These are phyloP conservation scores for Chaetodon trifascialis DNA, from an alignment of 2,113 vertebrate species.

Conservation along the genomic window DNA sequence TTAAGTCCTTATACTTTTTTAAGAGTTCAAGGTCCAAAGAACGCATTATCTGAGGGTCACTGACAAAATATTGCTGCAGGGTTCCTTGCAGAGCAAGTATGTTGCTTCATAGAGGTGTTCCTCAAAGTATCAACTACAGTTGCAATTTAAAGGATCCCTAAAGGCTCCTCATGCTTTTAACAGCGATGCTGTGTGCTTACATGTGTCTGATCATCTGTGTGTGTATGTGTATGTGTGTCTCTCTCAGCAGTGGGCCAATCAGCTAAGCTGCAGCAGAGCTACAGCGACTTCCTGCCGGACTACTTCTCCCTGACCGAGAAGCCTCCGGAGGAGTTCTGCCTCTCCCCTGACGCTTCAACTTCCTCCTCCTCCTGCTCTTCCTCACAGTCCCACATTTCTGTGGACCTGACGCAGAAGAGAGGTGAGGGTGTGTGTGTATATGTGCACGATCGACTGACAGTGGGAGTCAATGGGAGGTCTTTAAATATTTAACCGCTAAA, in stretches of 20 bases:
- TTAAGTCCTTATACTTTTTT: not conserved
- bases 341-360: slow-evolving; percentile 93
- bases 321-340: slow-evolving; percentile 96
- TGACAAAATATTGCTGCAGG: too few relatives aligned
- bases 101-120: not conserved
- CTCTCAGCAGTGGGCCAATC: slow-evolving; percentile 78
- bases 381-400: slow-evolving; percentile 86
- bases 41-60: not conserved
- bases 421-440: slow-evolving; percentile 71
- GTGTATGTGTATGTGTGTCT: slow-evolving; percentile 29
- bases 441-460: not conserved
- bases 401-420: slow-evolving; percentile 94
- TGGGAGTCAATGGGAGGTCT: too few relatives aligned
- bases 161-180: not conserved
- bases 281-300: slow-evolving; percentile 92
- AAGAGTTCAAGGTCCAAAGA: not conserved
- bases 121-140: not conserved
- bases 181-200: slow-evolving; percentile 10
- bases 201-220: slow-evolving; percentile 24
- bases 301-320: slow-evolving; percentile 95
- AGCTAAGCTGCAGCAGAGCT: slow-evolving; percentile 86
- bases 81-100: not conserved
- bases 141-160: not conserved
- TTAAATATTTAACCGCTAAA: not conserved
- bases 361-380: slow-evolving; percentile 87